Evolutionary conservation across 2,797 vertebrate genomes (phyloP), one percentile per base, ranked within the genome.

Genomic region (Arctocebus calabarensis): DNA sequence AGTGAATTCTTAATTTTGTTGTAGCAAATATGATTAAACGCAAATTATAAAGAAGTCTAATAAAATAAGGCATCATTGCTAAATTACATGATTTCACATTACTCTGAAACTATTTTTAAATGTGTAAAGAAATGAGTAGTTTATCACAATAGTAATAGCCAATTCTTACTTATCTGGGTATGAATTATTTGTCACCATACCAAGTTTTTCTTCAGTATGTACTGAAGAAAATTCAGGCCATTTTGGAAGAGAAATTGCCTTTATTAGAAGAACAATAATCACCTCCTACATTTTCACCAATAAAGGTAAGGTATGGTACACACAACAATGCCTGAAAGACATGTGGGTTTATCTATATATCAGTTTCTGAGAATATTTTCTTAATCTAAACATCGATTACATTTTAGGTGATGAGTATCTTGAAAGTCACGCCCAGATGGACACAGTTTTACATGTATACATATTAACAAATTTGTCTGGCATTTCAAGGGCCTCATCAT

Each of bases 41-140:
- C 14, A 75, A 90, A 88, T 32, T 32, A 85, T 78, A 86, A 95
- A 90, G n/a, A 82, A 40, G 29, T 88, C 92, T 93, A 86, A 74
- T 81, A 52, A 92, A 82, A 82, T 68, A 94, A 89, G n/a, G 23
- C 34, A 91, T 78, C 68, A 16, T 85, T 77, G 59, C 27, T 45
- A 95, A 95, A 87, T 83, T 88, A n/a, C 11, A 82, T 82, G 34
- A 86, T 68, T 97, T 96, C 32, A 20, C 23, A 87, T 68, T 59
- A 20, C 25, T 7, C 52, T 32, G n/a, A 64, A 91, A 78, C 37
- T 68, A 52, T 84, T 8, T 94, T 92, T 70, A 57, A 90, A 37
- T 89, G 61, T 52, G 11, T 87, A 32, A 94, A 90, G 59, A 96
- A 91, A 62, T 86, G 52, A 92, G 68, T 73, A 70, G 88, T 78